Evolutionary conservation across 2,113 vertebrate genomes (phyloP).

Genomic region (Hyla sarda): DNA sequence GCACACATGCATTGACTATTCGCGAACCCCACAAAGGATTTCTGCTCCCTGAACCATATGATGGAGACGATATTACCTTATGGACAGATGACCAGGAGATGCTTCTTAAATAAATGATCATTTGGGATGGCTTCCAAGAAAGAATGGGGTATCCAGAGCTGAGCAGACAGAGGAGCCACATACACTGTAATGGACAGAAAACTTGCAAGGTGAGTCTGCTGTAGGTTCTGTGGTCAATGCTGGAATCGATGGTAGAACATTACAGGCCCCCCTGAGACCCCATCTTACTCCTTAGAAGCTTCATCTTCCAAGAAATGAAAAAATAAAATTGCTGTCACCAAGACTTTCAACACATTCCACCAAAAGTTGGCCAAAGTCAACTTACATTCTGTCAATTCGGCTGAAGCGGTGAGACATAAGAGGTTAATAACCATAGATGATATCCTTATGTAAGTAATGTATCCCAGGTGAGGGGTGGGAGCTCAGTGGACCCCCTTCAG

Average conservation of each 20-base stretch:
- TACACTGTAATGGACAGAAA: background rate
- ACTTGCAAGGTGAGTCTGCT: background rate
- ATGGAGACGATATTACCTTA: background rate
- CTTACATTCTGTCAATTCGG: background rate
- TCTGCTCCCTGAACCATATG: background rate
- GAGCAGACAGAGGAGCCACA: constrained; percentile 24
- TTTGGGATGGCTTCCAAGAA: constrained; percentile 1
- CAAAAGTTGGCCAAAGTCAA: constrained; percentile 1
- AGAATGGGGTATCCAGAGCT: constrained; percentile 10
- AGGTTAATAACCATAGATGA: background rate
- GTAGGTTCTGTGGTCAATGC: background rate
- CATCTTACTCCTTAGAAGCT: background rate
- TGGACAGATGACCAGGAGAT: background rate
- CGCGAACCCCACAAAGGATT: background rate
- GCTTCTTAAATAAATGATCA: background rate
- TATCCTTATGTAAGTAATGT: background rate
- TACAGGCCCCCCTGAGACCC: background rate
- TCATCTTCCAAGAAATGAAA: background rate
- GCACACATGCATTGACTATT: background rate
- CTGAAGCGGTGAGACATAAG: background rate
- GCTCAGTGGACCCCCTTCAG: background rate
- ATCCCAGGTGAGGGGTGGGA: background rate
- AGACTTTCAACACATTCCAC: background rate
- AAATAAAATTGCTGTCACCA: background rate
- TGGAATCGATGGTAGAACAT: background rate